phyloP scores from a whole-genome alignment of 2,797 vertebrate genomes.

The Pipistrellus kuhlii region DNA sequence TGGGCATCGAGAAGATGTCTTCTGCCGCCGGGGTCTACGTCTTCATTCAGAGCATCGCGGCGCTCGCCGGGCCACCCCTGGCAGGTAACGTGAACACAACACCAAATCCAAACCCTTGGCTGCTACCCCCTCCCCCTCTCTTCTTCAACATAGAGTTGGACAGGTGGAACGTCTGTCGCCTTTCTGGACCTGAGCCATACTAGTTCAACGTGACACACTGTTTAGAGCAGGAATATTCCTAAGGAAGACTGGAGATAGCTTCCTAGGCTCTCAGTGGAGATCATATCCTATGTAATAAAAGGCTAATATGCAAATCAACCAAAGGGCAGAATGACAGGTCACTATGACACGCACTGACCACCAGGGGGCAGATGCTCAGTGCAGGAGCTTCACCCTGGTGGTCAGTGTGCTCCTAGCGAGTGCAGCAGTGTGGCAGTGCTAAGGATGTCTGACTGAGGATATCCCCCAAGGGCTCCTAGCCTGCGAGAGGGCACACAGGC shows the following conservation, averaged over 20 bases:
- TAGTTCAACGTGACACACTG: neutral
- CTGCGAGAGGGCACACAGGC: no score
- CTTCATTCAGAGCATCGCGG: slow-evolving; percentile 96
- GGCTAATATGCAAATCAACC: no score
- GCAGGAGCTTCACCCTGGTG: no score
- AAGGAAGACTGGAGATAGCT: slow-evolving; percentile 10
- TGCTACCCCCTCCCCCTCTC: neutral
- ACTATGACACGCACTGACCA: no score
- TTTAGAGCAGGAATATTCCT: slow-evolving; percentile 33
- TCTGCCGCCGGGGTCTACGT: slow-evolving; percentile 96
- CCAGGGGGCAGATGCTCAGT: no score
- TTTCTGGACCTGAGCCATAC: slow-evolving; percentile 11
- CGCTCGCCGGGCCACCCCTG: slow-evolving; percentile 96
- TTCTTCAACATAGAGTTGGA: neutral
- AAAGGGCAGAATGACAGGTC: accelerated
- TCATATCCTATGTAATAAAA: neutral
- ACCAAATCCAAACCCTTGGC: neutral
- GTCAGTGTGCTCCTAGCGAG: no score
- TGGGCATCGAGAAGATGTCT: slow-evolving; percentile 95
- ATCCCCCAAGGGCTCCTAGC: no score
- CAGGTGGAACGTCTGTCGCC: neutral
- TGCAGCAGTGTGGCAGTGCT: accelerated
- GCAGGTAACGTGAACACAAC: slow-evolving; percentile 89
- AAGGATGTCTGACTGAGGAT: no score
- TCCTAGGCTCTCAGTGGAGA: neutral